Percentiles rank a stretch among this genome's conserved stretches.
phyloP scores from a whole-genome alignment of 2,113 vertebrate genomes.

The Chrysemys picta region DNA sequence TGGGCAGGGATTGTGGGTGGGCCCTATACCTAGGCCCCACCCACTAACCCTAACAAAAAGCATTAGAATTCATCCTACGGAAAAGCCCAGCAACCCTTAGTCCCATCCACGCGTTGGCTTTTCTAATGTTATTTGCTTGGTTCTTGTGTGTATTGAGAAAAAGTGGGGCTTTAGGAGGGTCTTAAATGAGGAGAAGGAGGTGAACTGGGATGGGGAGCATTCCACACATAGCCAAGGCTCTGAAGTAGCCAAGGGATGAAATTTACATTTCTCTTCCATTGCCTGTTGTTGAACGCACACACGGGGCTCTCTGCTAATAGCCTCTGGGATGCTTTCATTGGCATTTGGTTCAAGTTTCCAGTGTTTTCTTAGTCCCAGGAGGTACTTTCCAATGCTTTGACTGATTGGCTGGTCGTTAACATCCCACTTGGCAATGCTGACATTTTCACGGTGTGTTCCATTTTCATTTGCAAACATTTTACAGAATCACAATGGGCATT shows the following conservation, averaged over 20 bases:
- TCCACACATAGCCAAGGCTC: background rate
- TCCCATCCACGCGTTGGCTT: fast-evolving
- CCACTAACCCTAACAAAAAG: background rate
- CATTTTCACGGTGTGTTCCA: background rate
- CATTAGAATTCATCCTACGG: background rate
- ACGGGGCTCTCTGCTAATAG: background rate
- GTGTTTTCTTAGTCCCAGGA: background rate
- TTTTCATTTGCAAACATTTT: background rate
- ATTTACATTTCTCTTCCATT: background rate
- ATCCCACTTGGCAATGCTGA: background rate
- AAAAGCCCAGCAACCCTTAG: background rate
- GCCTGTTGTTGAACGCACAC: background rate
- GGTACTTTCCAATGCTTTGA: background rate
- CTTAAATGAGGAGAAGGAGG: background rate
- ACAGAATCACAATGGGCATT: slow-evolving; percentile 1
- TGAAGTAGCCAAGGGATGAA: background rate
- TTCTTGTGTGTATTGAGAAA: background rate
- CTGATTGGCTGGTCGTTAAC: background rate
- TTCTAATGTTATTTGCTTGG: background rate
- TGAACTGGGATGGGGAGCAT: background rate
- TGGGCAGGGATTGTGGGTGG: fast-evolving
- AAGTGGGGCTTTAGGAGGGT: background rate
- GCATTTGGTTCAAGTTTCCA: background rate
- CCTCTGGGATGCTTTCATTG: background rate
- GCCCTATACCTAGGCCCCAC: background rate